phyloP scores from a whole-genome alignment of 2,888 invertebrate species.

The Isoperla grammatica region DNA sequence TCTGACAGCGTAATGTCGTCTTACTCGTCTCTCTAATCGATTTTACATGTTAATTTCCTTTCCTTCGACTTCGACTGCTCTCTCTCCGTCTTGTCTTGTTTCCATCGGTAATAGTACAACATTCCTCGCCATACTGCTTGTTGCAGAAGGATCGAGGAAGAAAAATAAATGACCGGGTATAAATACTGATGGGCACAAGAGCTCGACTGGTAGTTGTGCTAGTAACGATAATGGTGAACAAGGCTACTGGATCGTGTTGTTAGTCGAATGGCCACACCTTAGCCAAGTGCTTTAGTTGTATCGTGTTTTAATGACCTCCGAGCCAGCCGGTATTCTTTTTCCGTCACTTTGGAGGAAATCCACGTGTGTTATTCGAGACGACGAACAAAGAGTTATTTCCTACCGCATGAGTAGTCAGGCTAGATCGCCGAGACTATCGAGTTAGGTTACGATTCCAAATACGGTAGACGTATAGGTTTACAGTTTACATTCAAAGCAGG shows the following conservation, averaged over 20 bases:
- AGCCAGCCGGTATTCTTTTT: not conserved
- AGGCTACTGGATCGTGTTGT: slow-evolving; percentile 10
- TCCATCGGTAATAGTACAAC: slow-evolving; percentile 17
- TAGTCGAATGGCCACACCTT: not conserved
- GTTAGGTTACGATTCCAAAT: too few species aligned
- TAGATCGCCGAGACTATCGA: too few species aligned
- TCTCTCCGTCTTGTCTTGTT: slow-evolving; percentile 11
- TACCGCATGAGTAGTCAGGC: too few species aligned
- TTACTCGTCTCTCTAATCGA: slow-evolving; percentile 17
- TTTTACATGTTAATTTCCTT: slow-evolving; percentile 22
- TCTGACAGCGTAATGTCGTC: not conserved
- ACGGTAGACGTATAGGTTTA: too few species aligned
- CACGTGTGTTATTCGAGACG: not conserved
- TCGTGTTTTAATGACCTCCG: slow-evolving; percentile 1
- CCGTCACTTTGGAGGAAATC: not conserved
- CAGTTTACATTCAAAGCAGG: too few species aligned
- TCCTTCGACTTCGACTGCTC: not conserved
- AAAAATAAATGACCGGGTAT: slow-evolving; percentile 11
- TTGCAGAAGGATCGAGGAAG: not conserved
- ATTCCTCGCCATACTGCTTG: slow-evolving; percentile 8
- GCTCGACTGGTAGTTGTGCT: not conserved
- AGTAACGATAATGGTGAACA: slow-evolving; percentile 14
- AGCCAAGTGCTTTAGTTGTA: not conserved
- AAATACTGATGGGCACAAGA: not conserved
- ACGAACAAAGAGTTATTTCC: not conserved